Evolutionary conservation across 2,113 vertebrate genomes (phyloP), one percentile per base, ranked within the genome.

Genomic region (Rhinolophus sinicus): DNA sequence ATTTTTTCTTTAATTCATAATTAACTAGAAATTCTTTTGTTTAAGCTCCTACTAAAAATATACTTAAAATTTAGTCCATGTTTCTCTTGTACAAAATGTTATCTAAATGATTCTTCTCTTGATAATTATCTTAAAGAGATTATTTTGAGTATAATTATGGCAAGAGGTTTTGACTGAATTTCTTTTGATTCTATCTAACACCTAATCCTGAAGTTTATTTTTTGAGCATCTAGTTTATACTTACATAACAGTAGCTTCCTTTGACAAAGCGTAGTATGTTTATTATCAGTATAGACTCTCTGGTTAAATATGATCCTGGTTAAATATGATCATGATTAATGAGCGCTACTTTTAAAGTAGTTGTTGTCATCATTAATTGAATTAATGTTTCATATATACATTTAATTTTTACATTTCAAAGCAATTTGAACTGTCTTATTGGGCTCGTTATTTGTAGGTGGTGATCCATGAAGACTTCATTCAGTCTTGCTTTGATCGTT

Each of bases 391-490:
- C 54, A 44, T 33, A 21, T 90, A 38, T 44, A 58, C 40, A 52
- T 52, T 77, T 78, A 52, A 72, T 90, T 77, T 94, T 85, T 56
- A 38, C 33, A 40, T 97, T 94, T 54, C 5, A 58, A 60, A 96
- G 47, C 54, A 96, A 38, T 28, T 96, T 92, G 92, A 97, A 92
- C 86, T 96, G 38, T 62, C 60, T 90, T 13, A 81, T 94, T 97
- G 95, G 83, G 62, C 82, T 44, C 8, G 85, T 97, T 98, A 67
- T 38, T 92, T 97, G 95, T 98, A 99, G 99, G 99, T 99, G 98
- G 99, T 99, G 98, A 99, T 99, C 98, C 99, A 99, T 87, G 99
- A 99, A 98, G 99, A 99, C 97, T 99, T 99, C 97, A 99, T 99
- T 98, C 99, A 99, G 98, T 99, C 99, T 69, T 99, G 99, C 98